Evolutionary conservation across 2,113 vertebrate genomes (phyloP), one percentile per base, ranked within the genome.

Genomic region (Myodes glareolus): DNA sequence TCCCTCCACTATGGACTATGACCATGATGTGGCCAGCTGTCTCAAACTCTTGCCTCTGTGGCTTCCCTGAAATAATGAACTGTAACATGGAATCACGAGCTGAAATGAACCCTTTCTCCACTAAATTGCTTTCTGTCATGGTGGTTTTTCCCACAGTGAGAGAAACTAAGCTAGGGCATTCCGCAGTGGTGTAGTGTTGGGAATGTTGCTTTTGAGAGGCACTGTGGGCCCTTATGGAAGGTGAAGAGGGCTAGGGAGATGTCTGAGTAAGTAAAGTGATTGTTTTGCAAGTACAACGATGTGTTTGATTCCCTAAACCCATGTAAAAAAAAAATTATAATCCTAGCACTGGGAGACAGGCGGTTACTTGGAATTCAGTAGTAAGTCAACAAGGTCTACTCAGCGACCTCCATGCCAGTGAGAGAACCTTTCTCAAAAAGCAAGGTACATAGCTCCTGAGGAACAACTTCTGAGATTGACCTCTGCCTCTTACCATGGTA

Each of bases 111-210:
- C 42, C 19, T 86, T 86, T 86, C 14, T 63, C 61, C 5, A 36
- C 84, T 86, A 87, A 87, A 87, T 68, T 68, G 63, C 63, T 87
- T 87, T 68, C 63, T 87, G 63, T 68, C 84, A 50, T 45, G 84
- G 42, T 68, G 12, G 11, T 33, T 86, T 68, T 50, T 68, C 58
- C 39, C 63, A 50, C 42, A 50, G 42, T 21, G 23, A 50, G 13
- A 36, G 84, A 36, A 87, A 50, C 31, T 23, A 50, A 87, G 42
- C 63, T 36, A 36, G 84, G 63, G 36, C 29, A 86, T 39, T 67
- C 31, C 42, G 47, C 75, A 70, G 1, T 25, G 6, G 31, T 39
- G 45, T 39, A 21, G 21, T 21, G 4, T 68, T 76, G 36, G 36
- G 14, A 76, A 25, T 45, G 2, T 33, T 42, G 17, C 21, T 25